Evolutionary conservation across 2,113 vertebrate genomes (phyloP), one percentile per base, ranked within the genome.

Genomic region (Anoplopoma fimbria): DNA sequence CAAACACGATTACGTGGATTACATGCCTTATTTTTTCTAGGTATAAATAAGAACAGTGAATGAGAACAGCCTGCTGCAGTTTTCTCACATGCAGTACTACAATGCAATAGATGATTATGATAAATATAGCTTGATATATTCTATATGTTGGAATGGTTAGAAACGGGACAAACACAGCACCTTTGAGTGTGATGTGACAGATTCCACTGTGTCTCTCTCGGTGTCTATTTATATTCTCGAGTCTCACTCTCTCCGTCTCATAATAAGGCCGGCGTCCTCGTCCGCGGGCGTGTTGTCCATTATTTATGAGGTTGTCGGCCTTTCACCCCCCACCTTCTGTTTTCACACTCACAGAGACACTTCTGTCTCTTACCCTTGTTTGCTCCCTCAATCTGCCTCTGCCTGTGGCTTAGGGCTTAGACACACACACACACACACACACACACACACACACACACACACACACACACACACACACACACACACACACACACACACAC

Each of bases 301-400:
- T 80, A 84, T 88, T 87, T 49, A 86, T 85, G 76, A 81, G 45
- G 63, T 69, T 8, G 58, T 72, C 42, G 9, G 58, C n/a, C 23
- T 51, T 47, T 23, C 33, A 47, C 9, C 64, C 19, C 1, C 15
- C 10, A 1, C 38, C 36, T 23, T 77, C 58, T 63, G 58, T 33
- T 60, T 58, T 62, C 64, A 53, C 80, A 17, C 71, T 15, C 70
- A 60, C 25, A 64, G 14, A 83, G 12, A 38, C 83, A 86, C 88
- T 87, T 76, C 83, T 90, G 78, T 71, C 58, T 82, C 87, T 40
- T 36, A 83, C 81, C 81, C 67, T 78, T 81, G 73, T 81, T 81
- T 82, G 67, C 40, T 74, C 47, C n/a, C 69, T 75, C 84, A 80
- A 82, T 89, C 89, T 90, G 86, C 68, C 23, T 51, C 67, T 25